A percentile compares a stretch with the other conserved stretches of the same genome.
Evolutionary conservation across 2,797 vertebrate species (phyloP).

Genomic region (Limnodromus scolopaceus): DNA sequence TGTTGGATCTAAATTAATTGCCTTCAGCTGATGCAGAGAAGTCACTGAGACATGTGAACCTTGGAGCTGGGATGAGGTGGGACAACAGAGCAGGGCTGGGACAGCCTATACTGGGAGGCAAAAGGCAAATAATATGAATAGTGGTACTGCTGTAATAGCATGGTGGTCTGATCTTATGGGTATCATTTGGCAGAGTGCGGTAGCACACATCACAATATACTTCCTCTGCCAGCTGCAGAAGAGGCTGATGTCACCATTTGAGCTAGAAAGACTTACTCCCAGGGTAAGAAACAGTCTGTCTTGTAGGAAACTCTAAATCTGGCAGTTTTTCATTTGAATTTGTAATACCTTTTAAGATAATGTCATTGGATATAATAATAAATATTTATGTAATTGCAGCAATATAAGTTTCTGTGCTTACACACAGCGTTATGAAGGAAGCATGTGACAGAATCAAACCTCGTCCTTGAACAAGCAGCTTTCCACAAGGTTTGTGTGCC

Average conservation of each 20-base stretch:
- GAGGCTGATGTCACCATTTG: not conserved
- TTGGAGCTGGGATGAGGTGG: not conserved
- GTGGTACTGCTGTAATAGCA: not conserved
- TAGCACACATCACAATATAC: not conserved
- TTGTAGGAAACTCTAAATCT: not conserved
- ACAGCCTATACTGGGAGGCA: not conserved
- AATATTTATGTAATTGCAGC: not conserved
- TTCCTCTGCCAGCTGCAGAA: not conserved
- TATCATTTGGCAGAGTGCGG: not conserved
- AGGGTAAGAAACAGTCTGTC: not conserved
- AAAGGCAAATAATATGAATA: not conserved
- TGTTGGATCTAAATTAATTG: not conserved
- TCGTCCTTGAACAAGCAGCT: not conserved
- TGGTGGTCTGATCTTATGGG: not conserved
- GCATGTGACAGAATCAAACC: not conserved
- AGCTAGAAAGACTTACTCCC: not conserved
- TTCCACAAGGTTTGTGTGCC: not conserved
- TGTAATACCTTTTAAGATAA: not conserved
- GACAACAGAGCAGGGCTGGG: not conserved
- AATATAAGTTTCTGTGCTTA: not conserved
- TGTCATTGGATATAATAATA: not conserved
- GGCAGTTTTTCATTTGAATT: not conserved
- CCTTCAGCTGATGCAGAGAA: not conserved
- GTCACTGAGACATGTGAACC: not conserved
- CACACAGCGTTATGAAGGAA: not conserved